Conservation (phyloP, 2,797 vertebrate species). For the Rhinichthys osculus region DNA sequence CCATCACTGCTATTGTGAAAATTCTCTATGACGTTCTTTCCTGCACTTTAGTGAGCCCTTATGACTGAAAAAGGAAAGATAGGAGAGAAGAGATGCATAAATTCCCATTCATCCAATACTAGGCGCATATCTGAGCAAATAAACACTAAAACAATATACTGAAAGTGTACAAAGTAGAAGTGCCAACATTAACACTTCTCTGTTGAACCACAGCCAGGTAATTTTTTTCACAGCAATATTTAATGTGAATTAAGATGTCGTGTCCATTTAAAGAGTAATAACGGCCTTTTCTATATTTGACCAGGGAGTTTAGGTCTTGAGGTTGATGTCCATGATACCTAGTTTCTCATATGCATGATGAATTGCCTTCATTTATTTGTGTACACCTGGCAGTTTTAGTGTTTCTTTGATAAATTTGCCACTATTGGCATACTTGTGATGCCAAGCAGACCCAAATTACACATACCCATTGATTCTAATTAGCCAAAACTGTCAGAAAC, state of each 20-base stretch:
- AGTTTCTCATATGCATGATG: slow-evolving; percentile 84
- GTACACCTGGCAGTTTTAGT: slow-evolving; percentile 88
- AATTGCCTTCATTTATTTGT: slow-evolving; percentile 88
- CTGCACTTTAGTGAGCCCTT: slow-evolving; percentile 65
- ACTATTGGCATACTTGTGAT: slow-evolving; percentile 86
- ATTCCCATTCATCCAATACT: slow-evolving; percentile 88
- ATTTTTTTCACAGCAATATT: slow-evolving; percentile 85
- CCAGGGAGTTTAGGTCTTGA: slow-evolving; percentile 78
- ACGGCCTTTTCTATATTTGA: slow-evolving; percentile 91
- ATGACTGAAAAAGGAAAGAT: slow-evolving; percentile 93
- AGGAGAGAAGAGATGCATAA: slow-evolving; percentile 81
- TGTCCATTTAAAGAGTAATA: slow-evolving; percentile 85
- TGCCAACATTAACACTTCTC: slow-evolving; percentile 93
- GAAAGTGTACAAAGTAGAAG: slow-evolving; percentile 89
- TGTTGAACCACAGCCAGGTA: slow-evolving; percentile 83
- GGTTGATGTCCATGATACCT: slow-evolving; percentile 79
- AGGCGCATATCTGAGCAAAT: slow-evolving; percentile 89
- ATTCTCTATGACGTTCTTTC: slow-evolving; percentile 31
- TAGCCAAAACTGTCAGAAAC: slow-evolving; percentile 87
- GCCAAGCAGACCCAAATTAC: slow-evolving; percentile 88
- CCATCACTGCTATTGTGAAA: slow-evolving; percentile 22
- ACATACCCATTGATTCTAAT: slow-evolving; percentile 81
- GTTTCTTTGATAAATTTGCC: slow-evolving; percentile 88
- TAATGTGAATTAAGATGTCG: slow-evolving; percentile 86
- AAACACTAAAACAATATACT: slow-evolving; percentile 92